These are phyloP conservation scores for Meloidogyne chitwoodi DNA, from an alignment of 1,140 invertebrate species.

Conservation along the genomic window DNA sequence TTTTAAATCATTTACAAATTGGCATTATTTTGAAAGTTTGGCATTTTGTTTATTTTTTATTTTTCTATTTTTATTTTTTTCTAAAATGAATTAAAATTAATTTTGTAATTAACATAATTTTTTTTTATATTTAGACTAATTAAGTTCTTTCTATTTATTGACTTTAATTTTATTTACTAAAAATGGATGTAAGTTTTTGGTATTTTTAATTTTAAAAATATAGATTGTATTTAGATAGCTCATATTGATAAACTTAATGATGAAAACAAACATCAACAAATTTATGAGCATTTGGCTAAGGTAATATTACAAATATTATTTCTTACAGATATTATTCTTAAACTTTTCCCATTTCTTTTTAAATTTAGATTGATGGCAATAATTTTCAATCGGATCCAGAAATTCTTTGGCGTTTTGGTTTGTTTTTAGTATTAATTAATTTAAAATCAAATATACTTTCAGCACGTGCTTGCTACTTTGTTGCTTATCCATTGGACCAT, in stretches of 20 bases:
- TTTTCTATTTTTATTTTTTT: neutral
- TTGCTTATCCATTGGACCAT: neutral
- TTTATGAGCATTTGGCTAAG: slow-evolving; percentile 4
- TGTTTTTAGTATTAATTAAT: neutral
- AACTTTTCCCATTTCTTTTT: neutral
- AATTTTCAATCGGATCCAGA: slow-evolving; percentile 8
- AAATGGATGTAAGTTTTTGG: neutral
- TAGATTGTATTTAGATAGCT: slow-evolving; percentile 2
- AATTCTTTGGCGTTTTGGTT: slow-evolving; percentile 29
- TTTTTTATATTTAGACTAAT: neutral
- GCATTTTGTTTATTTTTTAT: neutral
- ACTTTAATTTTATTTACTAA: neutral
- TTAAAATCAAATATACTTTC: neutral
- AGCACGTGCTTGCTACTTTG: slow-evolving; percentile 24
- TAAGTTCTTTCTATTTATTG: neutral
- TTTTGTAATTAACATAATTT: neutral
- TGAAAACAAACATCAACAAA: neutral
- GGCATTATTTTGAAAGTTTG: neutral
- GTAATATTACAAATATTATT: neutral
- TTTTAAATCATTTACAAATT: neutral
- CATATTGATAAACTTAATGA: slow-evolving; percentile 15
- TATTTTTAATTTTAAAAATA: neutral
- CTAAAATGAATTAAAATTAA: no score
- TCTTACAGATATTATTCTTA: neutral
- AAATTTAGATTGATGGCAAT: slow-evolving; percentile 14